These are phyloP conservation scores for Polietes domitor DNA, from an alignment of 2,888 invertebrate genomes.

Conservation along the genomic window DNA sequence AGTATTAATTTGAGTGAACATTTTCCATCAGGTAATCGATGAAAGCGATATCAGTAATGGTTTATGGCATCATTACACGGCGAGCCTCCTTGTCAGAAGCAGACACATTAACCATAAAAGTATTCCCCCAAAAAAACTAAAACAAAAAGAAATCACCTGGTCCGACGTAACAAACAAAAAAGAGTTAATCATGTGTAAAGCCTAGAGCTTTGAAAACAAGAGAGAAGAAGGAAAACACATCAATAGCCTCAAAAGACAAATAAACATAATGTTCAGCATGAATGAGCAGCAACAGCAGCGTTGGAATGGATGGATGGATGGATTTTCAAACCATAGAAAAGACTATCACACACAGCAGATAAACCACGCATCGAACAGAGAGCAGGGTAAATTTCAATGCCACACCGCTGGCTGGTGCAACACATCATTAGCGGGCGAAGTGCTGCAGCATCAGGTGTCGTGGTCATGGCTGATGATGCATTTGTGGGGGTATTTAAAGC, in stretches of 20 bases:
- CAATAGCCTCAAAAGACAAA: background rate
- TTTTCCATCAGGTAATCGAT: background rate
- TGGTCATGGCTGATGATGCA: background rate
- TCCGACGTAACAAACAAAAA: background rate
- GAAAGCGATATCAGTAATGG: background rate
- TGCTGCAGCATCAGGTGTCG: background rate
- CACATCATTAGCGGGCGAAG: constrained; percentile 1
- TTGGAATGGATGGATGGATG: too few species aligned
- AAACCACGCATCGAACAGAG: background rate
- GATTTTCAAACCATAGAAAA: background rate
- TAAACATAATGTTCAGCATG: background rate
- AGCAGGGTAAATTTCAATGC: background rate
- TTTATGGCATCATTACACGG: background rate
- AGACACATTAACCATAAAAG: background rate
- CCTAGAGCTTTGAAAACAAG: background rate
- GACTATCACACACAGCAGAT: background rate
- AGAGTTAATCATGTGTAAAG: constrained; percentile 7
- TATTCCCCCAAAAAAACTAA: background rate
- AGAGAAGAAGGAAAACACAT: too few species aligned
- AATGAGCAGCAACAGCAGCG: background rate
- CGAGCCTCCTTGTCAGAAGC: background rate
- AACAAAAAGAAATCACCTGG: background rate
- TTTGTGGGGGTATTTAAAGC: constrained; percentile 5
- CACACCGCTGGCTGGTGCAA: background rate
- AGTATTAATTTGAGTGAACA: too few species aligned